Evolutionary conservation across 2,113 vertebrate species (phyloP), one percentile per base, ranked within the genome.

Genomic region (Erpornis zantholeuca): DNA sequence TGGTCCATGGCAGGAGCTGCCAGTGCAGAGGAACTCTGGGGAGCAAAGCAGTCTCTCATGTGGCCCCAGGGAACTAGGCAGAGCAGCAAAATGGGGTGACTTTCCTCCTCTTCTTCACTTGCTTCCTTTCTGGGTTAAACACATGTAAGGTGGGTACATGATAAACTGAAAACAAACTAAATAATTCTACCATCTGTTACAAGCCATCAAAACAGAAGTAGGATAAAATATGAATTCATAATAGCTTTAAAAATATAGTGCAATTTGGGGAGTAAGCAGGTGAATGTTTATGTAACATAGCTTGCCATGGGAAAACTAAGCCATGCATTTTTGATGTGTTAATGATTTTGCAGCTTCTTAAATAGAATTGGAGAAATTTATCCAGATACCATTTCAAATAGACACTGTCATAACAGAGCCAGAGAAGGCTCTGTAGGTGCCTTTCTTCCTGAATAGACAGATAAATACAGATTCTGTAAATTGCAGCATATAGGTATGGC

Each of bases 191-290:
- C 88, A 88, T 96, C 85, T 97, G 90, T 89, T 93, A 73, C 1
- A 15, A 94, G 42, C 33, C 68, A 73, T 95, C 47, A 63, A 86
- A 94, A 90, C 23, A 91, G 82, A 95, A 95, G 82, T 93, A 88
- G 85, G 93, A 78, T 90, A 90, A 88, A 96, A 86, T 89, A 88
- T 80, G 90, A 95, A 92, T 93, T 82, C 49, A n/a, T 96, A 95
- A 94, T 93, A 38, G 45, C 63, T 80, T 94, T 86, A 83, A 96
- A 96, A 94, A 95, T 89, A 75, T 1, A 73, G 56, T 70, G 82
- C 54, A 66, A 3, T 85, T 91, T 88, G 64, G 52, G 81, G 71
- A 86, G 79, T 83, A 89, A 88, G 88, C 87, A 96, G 93, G 90
- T 96, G 92, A 94, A 78, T 88, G 82, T 93, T 96, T 91, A 95